A percentile compares a stretch with the other conserved stretches of the same genome.
These are phyloP conservation scores for Vollenhovia emeryi DNA, from an alignment of 1,140 invertebrate genomes.

Conservation along the genomic window DNA sequence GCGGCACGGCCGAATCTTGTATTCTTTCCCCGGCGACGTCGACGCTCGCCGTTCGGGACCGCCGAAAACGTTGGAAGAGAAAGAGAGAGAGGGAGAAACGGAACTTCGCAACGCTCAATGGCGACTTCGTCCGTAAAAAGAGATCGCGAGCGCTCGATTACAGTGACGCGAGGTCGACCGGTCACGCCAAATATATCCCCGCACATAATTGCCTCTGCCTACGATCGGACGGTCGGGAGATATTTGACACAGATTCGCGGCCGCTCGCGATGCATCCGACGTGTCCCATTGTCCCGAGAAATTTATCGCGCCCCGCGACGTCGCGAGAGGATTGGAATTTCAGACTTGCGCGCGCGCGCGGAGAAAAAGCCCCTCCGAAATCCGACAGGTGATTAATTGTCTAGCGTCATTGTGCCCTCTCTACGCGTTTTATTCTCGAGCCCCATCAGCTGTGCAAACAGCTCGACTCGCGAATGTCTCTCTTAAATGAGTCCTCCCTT, in stretches of 20 bases:
- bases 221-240: constrained; percentile 43
- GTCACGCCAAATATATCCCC: constrained; percentile 66
- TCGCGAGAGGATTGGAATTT: background rate
- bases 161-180: constrained; percentile 47
- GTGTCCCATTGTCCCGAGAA: constrained; percentile 26
- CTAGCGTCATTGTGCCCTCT: background rate
- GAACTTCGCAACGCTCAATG: background rate
- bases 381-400: constrained; percentile 27
- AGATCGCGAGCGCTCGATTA: constrained; percentile 26
- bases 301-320: background rate
- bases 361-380: background rate
- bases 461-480: constrained; percentile 6
- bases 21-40: background rate
- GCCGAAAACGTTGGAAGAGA: background rate
- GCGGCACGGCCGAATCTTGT: background rate
- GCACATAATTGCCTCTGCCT: constrained; percentile 46
- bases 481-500: background rate
- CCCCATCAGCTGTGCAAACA: constrained; percentile 45
- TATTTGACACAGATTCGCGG: constrained; percentile 63
- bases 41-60: background rate
- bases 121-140: constrained; percentile 33
- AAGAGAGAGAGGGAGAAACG: too few relatives aligned
- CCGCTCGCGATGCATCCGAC: constrained; percentile 16
- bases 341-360: background rate
- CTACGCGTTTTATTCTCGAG: background rate